A percentile compares a stretch with the other conserved stretches of the same genome.
These are phyloP conservation scores for Cephus runcator DNA, from an alignment of 2,888 invertebrate species.

Conservation along the genomic window DNA sequence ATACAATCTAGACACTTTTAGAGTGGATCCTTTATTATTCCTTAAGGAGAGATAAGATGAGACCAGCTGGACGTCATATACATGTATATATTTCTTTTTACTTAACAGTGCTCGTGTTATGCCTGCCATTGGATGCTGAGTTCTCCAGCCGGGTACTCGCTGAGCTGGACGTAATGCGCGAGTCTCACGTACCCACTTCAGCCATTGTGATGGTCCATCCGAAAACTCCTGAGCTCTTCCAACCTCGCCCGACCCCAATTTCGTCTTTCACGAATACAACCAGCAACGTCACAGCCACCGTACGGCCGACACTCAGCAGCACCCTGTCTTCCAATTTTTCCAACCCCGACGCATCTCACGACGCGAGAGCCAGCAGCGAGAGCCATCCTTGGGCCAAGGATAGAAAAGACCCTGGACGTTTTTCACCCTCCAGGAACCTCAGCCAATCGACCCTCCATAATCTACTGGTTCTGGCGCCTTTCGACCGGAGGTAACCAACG, in stretches of 20 bases:
- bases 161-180: slow-evolving; percentile 64
- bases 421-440: slow-evolving; percentile 41
- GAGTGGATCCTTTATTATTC: not conserved
- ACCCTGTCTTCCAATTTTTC: slow-evolving; percentile 45
- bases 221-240: slow-evolving; percentile 48
- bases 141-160: slow-evolving; percentile 60
- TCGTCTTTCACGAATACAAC: slow-evolving; percentile 7
- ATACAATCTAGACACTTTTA: too few relatives aligned
- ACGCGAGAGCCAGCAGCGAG: slow-evolving; percentile 2
- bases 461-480: slow-evolving; percentile 54
- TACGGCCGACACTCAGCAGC: slow-evolving; percentile 20
- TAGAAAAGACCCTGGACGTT: slow-evolving; percentile 19
- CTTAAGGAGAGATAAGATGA: not conserved
- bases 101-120: slow-evolving; percentile 67
- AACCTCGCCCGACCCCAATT: slow-evolving; percentile 56
- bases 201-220: slow-evolving; percentile 66
- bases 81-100: not conserved
- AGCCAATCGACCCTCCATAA: slow-evolving; percentile 45
- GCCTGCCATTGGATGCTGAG: slow-evolving; percentile 66
- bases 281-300: slow-evolving; percentile 8
- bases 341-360: slow-evolving; percentile 24
- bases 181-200: slow-evolving; percentile 63
- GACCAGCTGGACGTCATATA: not conserved
- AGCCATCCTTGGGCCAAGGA: slow-evolving; percentile 3
- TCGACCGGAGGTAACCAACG: slow-evolving; percentile 54